Base-by-base conservation (phyloP, 2,888 invertebrate species). In the Ochropleura leucogaster region DNA sequence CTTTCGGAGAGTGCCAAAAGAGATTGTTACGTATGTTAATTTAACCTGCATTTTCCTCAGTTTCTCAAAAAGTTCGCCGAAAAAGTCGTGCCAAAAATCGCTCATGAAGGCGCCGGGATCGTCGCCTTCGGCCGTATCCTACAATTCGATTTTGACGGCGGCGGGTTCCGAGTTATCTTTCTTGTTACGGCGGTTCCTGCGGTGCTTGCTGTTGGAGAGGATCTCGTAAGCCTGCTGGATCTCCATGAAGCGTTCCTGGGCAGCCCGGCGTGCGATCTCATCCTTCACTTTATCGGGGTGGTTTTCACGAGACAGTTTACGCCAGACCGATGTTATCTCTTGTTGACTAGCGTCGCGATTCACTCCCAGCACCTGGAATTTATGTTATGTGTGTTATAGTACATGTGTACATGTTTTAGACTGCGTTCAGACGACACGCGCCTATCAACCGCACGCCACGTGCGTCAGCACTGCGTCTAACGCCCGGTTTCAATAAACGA, bases 251-350 rank as follows among this genome's bases (percentile, higher is more conserved):
- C 97, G 97, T 84, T 98, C 98, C 90, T 99, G 98, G 0, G 99
- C 99, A 3, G 94, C 97, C 5, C 96, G 94, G 60, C 98, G 97
- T 74, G 97, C 97, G 1, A 97, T 94, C 5, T 97, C 97, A 80
- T 98, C 98, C 90, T 98, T 98, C 8, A 98, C 98, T 92, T 98
- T 99, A 91, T 99, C 99, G 0, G 99, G 99, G 94, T 99, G 99
- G 95, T 98, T 97, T 90, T 98, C 98, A 51, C 98, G 97, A 0
- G 99, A 98, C 0, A 99, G 95, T 47, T 97, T 97, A 49, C 99
- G 96, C 98, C 99, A 99, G 18, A 97, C 97, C 0, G 98, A 93
- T 0, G 98, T 98, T 42, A 99, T 98, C 92, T 99, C 98, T 57
- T 98, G 97, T 90, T 99, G 98, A 20, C 98, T 97, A 0, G 99